Evolutionary conservation across 2,113 vertebrate species (phyloP), one percentile per base, ranked within the genome.

Genomic region (Heterochromis multidens): DNA sequence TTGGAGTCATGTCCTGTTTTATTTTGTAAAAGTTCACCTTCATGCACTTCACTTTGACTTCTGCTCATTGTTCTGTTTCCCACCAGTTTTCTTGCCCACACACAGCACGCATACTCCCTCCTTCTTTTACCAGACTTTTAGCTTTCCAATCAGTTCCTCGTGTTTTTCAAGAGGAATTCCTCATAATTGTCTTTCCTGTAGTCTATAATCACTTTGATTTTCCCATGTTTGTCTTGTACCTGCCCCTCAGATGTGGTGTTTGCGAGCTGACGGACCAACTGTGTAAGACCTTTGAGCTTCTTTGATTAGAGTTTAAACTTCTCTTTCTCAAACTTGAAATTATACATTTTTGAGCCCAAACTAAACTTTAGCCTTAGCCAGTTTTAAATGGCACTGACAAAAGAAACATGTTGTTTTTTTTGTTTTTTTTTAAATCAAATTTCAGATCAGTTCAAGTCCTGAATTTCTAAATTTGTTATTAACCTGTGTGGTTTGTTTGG

Each of bases 81-180:
- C 40, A 33, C 1, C 19, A 13, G 31, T 35, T 63, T 19, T 63
- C 31, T 37, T 62, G 17, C 3, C 60, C 33, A 3, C 61, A 14
- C 33, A 63, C 62, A 40, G 62, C 62, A 14, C 0, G 37, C n/a
- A 12, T 65, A 37, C 62, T 65, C 0, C 0, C 0, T 65, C 62
- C 33, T 14, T 2, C 21, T 1, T 65, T 23, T n/a, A n/a, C n/a
- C n/a, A n/a, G 61, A 63, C 33, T 0, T 37, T 63, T 12, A 6
- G 21, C 6, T 65, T 37, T 1, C 11, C 33, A 14, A 2, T 65
- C 33, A 0, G 19, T 46, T 16, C 31, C 5, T 31, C 31, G 31
- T 31, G 31, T 33, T 33, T 37, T 4, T 65, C 62, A 65, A 23
- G 21, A 37, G 37, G 0, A 65, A 65, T 0, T 65, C 62, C 0